Conservation (phyloP, 2,888 invertebrate genomes). For the Brenthis hecate region DNA sequence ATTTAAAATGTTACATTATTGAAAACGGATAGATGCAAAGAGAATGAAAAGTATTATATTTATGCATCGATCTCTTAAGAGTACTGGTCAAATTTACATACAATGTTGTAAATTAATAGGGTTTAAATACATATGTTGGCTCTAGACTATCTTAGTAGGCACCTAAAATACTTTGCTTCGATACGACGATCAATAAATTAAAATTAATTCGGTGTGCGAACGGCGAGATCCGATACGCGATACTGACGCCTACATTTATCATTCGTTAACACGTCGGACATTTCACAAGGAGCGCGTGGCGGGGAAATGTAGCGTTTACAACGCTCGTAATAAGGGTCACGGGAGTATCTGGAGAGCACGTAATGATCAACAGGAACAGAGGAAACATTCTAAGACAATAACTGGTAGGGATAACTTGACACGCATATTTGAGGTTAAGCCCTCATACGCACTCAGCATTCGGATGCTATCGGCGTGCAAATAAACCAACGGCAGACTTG, state of each 20-base stretch:
- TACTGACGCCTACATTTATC: slow-evolving; percentile 82
- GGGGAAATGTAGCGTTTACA: slow-evolving; percentile 67
- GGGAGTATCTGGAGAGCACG: slow-evolving; percentile 58
- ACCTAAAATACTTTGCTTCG: slow-evolving; percentile 78
- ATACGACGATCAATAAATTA: slow-evolving; percentile 82
- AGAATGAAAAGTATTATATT: background rate
- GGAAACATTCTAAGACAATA: slow-evolving; percentile 76
- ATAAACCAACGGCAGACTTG: slow-evolving; percentile 69
- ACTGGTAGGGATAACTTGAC: slow-evolving; percentile 71
- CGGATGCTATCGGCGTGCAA: slow-evolving; percentile 67
- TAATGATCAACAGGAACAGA: slow-evolving; percentile 72
- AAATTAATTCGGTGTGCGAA: slow-evolving; percentile 83
- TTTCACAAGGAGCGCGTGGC: slow-evolving; percentile 68
- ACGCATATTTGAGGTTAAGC: slow-evolving; percentile 57
- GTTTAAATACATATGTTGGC: slow-evolving; percentile 3
- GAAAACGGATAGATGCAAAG: background rate
- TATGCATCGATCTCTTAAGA: no score
- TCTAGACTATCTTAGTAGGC: slow-evolving; percentile 57
- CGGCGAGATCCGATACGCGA: slow-evolving; percentile 81
- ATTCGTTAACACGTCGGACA: slow-evolving; percentile 82
- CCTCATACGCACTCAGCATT: slow-evolving; percentile 60
- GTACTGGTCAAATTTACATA: background rate
- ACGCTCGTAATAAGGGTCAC: slow-evolving; percentile 58
- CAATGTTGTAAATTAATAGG: slow-evolving; percentile 12
- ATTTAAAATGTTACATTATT: background rate